Evolutionary conservation across 2,888 invertebrate genomes (phyloP).

Genomic region (Ferdinandea cuprea): DNA sequence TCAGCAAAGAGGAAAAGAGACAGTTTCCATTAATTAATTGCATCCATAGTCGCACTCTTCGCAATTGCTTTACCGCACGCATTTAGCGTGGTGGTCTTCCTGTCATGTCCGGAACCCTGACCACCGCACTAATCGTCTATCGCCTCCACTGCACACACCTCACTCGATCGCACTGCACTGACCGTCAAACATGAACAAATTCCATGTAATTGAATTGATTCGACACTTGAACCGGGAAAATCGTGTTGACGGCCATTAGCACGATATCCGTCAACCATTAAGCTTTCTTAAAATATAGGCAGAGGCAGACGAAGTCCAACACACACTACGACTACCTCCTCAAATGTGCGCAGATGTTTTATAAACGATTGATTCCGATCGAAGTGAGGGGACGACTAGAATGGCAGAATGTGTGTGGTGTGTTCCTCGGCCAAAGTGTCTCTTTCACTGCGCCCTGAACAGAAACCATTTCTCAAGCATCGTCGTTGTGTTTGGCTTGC

Average conservation of each 20-base stretch:
- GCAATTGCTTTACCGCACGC: slow-evolving; percentile 50
- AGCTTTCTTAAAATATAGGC: slow-evolving; percentile 26
- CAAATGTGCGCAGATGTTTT: slow-evolving; percentile 19
- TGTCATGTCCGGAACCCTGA: slow-evolving; percentile 47
- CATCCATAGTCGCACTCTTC: slow-evolving; percentile 24
- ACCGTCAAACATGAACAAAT: slow-evolving; percentile 59
- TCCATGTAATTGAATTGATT: slow-evolving; percentile 66
- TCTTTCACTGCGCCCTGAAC: slow-evolving; percentile 30
- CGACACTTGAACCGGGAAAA: slow-evolving; percentile 71
- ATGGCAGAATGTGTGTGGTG: slow-evolving; percentile 47
- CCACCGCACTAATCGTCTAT: slow-evolving; percentile 23
- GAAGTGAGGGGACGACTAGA: slow-evolving; percentile 13
- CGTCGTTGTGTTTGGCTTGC: slow-evolving; percentile 13
- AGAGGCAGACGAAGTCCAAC: slow-evolving; percentile 16
- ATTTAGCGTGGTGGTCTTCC: slow-evolving; percentile 20
- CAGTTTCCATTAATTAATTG: slow-evolving; percentile 40
- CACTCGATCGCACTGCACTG: slow-evolving; percentile 35
- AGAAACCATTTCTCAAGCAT: slow-evolving; percentile 51
- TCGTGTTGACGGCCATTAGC: slow-evolving; percentile 68
- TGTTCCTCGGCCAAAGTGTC: slow-evolving; percentile 8
- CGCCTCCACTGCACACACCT: slow-evolving; percentile 8
- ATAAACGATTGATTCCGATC: slow-evolving; percentile 3
- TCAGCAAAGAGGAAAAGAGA: slow-evolving; percentile 18
- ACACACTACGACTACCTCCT: slow-evolving; percentile 4
- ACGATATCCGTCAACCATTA: slow-evolving; percentile 67